Percentiles rank a stretch among this genome's conserved stretches.
These are phyloP conservation scores for Trichogramma evanescens DNA, from an alignment of 2,888 invertebrate species.

Conservation along the genomic window DNA sequence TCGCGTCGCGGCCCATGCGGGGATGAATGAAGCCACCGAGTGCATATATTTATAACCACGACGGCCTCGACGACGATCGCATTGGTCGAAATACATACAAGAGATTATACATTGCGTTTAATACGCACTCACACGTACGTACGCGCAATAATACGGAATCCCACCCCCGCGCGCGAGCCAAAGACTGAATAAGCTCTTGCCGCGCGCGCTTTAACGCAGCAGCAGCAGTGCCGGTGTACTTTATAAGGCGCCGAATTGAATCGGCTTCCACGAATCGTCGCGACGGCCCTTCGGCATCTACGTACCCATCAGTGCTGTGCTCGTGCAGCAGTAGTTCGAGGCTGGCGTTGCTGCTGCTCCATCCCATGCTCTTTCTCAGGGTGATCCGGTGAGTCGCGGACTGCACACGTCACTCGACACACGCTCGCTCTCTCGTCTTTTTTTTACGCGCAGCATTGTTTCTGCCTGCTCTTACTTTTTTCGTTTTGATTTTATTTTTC, in stretches of 20 bases:
- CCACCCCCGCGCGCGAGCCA: background rate
- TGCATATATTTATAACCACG: too few relatives aligned
- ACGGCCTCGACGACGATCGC: too few relatives aligned
- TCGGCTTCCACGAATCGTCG: constrained; percentile 13
- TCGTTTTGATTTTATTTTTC: background rate
- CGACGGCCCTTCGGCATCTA: background rate
- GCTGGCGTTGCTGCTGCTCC: too few relatives aligned
- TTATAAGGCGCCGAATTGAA: constrained; percentile 8
- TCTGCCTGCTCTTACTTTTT: background rate
- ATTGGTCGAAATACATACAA: background rate
- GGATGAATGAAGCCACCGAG: too few relatives aligned
- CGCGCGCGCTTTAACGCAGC: background rate
- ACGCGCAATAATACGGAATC: background rate
- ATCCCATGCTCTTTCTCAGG: too few relatives aligned
- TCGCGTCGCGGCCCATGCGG: too few relatives aligned
- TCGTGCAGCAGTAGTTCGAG: too few relatives aligned
- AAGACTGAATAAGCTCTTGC: constrained; percentile 9
- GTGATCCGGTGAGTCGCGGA: too few relatives aligned
- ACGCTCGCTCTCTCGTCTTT: background rate
- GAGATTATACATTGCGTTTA: background rate
- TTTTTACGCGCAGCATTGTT: background rate
- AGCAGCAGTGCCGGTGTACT: too few relatives aligned
- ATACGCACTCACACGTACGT: background rate
- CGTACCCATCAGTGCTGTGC: too few relatives aligned
- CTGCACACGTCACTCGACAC: too few relatives aligned